These are phyloP conservation scores for Morinoia aosen DNA, from an alignment of 2,888 invertebrate genomes.

Conservation along the genomic window DNA sequence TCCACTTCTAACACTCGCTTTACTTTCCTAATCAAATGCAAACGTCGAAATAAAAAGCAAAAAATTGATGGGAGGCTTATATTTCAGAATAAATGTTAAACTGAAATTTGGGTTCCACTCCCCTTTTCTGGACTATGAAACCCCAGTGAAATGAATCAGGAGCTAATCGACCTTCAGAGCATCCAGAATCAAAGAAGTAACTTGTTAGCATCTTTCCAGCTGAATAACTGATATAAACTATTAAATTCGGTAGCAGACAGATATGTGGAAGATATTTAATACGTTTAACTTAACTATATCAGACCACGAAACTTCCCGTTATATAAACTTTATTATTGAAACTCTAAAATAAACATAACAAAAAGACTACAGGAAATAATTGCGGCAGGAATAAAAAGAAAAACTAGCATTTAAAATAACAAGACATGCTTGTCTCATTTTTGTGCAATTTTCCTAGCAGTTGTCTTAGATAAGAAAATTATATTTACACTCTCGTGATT, in stretches of 20 bases:
- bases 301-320: neutral
- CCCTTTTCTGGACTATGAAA: too few species aligned
- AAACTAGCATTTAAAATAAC: constrained; percentile 27
- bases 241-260: neutral
- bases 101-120: too few species aligned
- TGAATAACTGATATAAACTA: too few species aligned
- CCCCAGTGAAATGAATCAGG: too few species aligned
- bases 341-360: constrained; percentile 28
- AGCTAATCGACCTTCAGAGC: too few species aligned
- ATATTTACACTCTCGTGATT: neutral
- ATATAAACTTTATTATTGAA: neutral
- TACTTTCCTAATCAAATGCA: too few species aligned
- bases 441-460: constrained; percentile 40
- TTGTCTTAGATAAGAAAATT: constrained; percentile 23
- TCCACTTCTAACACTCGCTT: too few species aligned
- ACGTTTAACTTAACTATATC: neutral
- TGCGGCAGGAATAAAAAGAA: neutral
- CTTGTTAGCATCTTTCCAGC: too few species aligned
- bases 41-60: too few species aligned
- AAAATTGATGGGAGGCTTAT: too few species aligned
- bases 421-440: neutral
- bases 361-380: neutral
- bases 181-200: too few species aligned
- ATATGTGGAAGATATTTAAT: neutral
- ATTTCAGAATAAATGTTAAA: too few species aligned